These are phyloP conservation scores for Athalia rosae DNA, from an alignment of 2,888 invertebrate species.

Conservation along the genomic window DNA sequence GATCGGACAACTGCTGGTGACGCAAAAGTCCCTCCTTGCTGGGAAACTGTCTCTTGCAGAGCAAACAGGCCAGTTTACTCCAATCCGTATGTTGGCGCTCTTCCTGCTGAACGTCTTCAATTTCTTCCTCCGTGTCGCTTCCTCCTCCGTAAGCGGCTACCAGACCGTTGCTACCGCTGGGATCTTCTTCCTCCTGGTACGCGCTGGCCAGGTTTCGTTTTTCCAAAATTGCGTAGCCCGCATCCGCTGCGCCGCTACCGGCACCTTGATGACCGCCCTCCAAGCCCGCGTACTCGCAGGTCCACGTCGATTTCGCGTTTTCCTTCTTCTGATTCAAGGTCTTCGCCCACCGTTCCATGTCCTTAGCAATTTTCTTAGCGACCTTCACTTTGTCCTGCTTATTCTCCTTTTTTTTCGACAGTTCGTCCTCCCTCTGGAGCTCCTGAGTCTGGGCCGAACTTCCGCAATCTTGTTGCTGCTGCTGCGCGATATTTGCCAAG, in stretches of 20 bases:
- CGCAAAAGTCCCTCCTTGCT: slow-evolving; percentile 91
- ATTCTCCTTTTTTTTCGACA: slow-evolving; percentile 82
- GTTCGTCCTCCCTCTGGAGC: slow-evolving; percentile 75
- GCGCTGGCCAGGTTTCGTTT: slow-evolving; percentile 77
- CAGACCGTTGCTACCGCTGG: slow-evolving; percentile 74
- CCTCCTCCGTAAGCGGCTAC: slow-evolving; percentile 89
- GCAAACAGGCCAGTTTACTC: slow-evolving; percentile 91
- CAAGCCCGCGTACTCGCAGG: slow-evolving; percentile 61
- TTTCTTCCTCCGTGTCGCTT: slow-evolving; percentile 81
- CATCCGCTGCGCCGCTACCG: slow-evolving; percentile 89
- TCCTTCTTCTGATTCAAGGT: slow-evolving; percentile 97
- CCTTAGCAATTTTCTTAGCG: slow-evolving; percentile 97
- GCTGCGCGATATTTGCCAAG: slow-evolving; percentile 60
- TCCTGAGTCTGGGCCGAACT: slow-evolving; percentile 60
- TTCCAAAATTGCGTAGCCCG: slow-evolving; percentile 93
- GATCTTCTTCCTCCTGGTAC: slow-evolving; percentile 70
- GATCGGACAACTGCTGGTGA: slow-evolving; percentile 93
- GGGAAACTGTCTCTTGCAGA: slow-evolving; percentile 96
- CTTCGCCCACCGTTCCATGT: slow-evolving; percentile 97
- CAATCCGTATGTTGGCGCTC: slow-evolving; percentile 82
- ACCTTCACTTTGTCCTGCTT: slow-evolving; percentile 97
- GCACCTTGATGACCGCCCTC: slow-evolving; percentile 69
- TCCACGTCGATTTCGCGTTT: slow-evolving; percentile 72
- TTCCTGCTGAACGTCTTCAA: slow-evolving; percentile 78
- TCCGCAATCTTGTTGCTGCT: slow-evolving; percentile 43